Percentiles rank a stretch among this genome's conserved stretches.
These are phyloP conservation scores for Brienomyrus longianalis DNA, from an alignment of 2,113 vertebrate genomes.

Conservation along the genomic window DNA sequence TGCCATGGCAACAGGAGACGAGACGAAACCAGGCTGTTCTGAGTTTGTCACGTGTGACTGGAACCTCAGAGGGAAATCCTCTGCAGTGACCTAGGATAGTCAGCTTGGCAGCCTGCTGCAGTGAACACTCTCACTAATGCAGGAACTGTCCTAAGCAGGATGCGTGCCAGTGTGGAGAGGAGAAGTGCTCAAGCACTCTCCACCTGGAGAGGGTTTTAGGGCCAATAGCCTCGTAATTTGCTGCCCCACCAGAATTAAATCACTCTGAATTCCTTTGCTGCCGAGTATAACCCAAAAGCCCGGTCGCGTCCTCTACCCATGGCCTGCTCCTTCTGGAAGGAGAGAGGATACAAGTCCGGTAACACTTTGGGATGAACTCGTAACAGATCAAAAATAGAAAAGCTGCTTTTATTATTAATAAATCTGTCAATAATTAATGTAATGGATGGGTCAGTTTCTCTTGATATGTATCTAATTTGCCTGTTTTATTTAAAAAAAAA, in stretches of 20 bases:
- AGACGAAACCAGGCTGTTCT: not conserved
- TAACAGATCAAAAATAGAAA: not conserved
- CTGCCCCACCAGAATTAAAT: not conserved
- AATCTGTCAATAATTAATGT: not conserved
- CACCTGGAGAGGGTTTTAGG: conserved; percentile 9
- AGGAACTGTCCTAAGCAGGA: not conserved
- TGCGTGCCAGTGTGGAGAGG: not conserved
- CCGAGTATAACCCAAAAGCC: not conserved
- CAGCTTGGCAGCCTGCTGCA: not conserved
- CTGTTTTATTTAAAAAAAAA: too few relatives aligned
- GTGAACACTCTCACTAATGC: not conserved
- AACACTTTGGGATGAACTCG: not conserved
- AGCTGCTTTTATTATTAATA: not conserved
- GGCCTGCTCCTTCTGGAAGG: not conserved
- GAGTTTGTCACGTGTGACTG: conserved; percentile 16
- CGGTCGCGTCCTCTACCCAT: not conserved
- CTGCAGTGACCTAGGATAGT: not conserved
- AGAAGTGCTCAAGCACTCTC: conserved; percentile 16
- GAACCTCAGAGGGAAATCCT: not conserved
- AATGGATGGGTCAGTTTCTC: not conserved
- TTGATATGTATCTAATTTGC: not conserved
- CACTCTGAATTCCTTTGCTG: not conserved
- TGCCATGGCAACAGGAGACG: not conserved
- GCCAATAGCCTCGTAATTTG: not conserved
- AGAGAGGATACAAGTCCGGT: not conserved